Evolutionary conservation across 2,888 invertebrate genomes (phyloP).

Genomic region (Hirtodrosophila trivittata): DNA sequence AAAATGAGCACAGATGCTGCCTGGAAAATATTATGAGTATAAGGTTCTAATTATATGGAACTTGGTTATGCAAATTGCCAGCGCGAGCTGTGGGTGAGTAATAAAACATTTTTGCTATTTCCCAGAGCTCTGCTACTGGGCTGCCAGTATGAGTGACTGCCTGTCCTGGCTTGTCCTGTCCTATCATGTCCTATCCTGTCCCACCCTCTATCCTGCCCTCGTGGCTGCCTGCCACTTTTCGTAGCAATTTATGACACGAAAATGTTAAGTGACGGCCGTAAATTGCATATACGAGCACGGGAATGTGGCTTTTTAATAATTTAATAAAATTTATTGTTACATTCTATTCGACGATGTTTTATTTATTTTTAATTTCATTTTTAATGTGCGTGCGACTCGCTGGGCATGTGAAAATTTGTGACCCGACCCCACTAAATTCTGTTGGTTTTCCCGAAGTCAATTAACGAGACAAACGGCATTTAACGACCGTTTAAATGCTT

Average conservation of each 20-base stretch:
- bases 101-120: conserved; percentile 36
- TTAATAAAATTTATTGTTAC: conserved; percentile 64
- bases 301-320: conserved; percentile 7
- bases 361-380: not conserved
- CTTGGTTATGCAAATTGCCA: conserved; percentile 55
- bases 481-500: conserved; percentile 62
- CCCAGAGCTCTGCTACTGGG: not conserved
- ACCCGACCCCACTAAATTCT: conserved; percentile 25
- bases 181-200: too few relatives aligned
- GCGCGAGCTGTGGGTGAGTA: conserved; percentile 19
- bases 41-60: conserved; percentile 49
- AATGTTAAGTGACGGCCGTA: conserved; percentile 44
- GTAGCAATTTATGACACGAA: conserved; percentile 53
- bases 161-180: not conserved
- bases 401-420: too few relatives aligned
- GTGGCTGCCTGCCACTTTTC: not conserved
- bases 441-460: conserved; percentile 16
- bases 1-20: conserved; percentile 14
- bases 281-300: conserved; percentile 32
- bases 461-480: conserved; percentile 45
- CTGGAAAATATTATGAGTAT: conserved; percentile 25
- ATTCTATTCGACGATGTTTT: conserved; percentile 1
- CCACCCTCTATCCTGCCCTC: too few relatives aligned
- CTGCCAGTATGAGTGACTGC: conserved; percentile 2
- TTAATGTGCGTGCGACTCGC: not conserved